A percentile compares a stretch with the other conserved stretches of the same genome.
phyloP scores from a whole-genome alignment of 2,113 vertebrate species.

The Forbesichthys papilliferus region DNA sequence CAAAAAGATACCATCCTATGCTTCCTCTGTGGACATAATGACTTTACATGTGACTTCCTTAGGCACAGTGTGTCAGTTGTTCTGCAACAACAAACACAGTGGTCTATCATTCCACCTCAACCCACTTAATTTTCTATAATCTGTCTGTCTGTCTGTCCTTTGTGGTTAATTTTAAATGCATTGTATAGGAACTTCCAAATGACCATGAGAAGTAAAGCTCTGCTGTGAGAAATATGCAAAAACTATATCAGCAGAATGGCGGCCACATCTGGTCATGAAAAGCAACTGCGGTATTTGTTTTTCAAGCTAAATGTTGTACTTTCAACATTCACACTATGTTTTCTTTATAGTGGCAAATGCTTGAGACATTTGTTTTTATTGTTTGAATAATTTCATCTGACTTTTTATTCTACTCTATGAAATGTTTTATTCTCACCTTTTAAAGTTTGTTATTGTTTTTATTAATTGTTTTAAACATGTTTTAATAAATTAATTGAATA shows the following conservation, averaged over 20 bases:
- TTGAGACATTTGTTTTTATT: no score
- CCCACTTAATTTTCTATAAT: background rate
- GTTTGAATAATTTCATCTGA: no score
- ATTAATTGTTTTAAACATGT: background rate
- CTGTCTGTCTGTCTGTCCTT: background rate
- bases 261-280: no score
- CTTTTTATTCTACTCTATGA: background rate
- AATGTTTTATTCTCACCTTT: background rate
- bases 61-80: slow-evolving; percentile 46
- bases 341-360: no score
- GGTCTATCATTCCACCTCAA: background rate
- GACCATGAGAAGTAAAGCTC: no score
- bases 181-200: background rate
- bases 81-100: slow-evolving; percentile 3
- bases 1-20: slow-evolving; percentile 51
- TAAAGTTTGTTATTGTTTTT: background rate
- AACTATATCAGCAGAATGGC: no score
- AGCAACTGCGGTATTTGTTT: no score
- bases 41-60: slow-evolving; percentile 41
- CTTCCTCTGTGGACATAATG: slow-evolving; percentile 61
- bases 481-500: no score
- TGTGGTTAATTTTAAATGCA: slow-evolving; percentile 10
- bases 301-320: background rate
- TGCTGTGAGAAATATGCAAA: no score
- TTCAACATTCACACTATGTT: background rate